These are phyloP conservation scores for Oostethus manadensis DNA, from an alignment of 2,113 vertebrate genomes.

Conservation along the genomic window DNA sequence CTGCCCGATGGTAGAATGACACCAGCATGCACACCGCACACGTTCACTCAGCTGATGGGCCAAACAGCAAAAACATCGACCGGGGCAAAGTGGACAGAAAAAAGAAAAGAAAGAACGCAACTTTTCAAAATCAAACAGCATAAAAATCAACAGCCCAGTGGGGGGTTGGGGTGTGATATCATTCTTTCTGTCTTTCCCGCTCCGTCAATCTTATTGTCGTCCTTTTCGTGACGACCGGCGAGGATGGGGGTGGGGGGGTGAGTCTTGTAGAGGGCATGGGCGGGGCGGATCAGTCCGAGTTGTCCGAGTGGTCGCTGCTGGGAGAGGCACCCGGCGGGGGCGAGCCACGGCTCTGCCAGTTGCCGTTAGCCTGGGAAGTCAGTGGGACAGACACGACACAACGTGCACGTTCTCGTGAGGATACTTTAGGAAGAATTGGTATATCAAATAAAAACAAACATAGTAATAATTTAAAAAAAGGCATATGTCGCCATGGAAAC, in stretches of 20 bases:
- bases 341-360: constrained; percentile 81
- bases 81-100: constrained; percentile 34
- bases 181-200: constrained; percentile 55
- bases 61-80: constrained; percentile 34
- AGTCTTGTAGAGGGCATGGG: constrained; percentile 48
- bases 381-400: no score
- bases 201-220: constrained; percentile 41
- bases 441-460: no score
- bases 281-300: constrained; percentile 78
- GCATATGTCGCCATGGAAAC: no score
- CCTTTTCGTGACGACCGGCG: constrained; percentile 24
- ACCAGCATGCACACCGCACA: constrained; percentile 46
- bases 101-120: constrained; percentile 11
- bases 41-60: constrained; percentile 43
- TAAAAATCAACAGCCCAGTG: constrained; percentile 43
- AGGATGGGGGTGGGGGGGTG: constrained; percentile 2
- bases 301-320: constrained; percentile 82
- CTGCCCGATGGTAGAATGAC: constrained; percentile 55
- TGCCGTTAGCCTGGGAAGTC: constrained; percentile 76
- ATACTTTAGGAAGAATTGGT: no score
- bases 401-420: no score
- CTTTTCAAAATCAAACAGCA: constrained; percentile 34
- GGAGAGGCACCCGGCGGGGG: constrained; percentile 80
- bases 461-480: no score
- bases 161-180: constrained; percentile 57